Percentiles rank a stretch among this genome's conserved stretches.
Evolutionary conservation across 2,113 vertebrate species (phyloP).

Genomic region (Hiodon tergisus): DNA sequence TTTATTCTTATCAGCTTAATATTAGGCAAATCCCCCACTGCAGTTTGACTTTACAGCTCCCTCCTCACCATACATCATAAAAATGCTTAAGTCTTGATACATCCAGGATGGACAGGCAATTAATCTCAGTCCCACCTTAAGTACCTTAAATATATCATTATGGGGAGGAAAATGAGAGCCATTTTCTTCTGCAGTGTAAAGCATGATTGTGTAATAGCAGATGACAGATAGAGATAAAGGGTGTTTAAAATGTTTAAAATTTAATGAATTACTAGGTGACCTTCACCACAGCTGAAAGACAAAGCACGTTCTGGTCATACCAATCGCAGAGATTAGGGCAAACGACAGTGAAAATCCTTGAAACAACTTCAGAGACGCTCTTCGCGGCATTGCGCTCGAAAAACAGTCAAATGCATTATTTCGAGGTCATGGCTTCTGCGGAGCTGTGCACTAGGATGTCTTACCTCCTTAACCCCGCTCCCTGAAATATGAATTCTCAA

Average conservation of each 20-base stretch:
- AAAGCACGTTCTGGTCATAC: too few species aligned
- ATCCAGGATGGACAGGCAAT: conserved; percentile 42
- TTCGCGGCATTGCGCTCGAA: too few species aligned
- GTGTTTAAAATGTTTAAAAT: conserved; percentile 10
- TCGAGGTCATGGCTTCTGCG: too few species aligned
- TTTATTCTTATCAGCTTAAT: conserved; percentile 41
- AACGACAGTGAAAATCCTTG: too few species aligned
- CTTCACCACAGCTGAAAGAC: too few species aligned
- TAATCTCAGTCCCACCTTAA: conserved; percentile 46
- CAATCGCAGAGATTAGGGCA: too few species aligned
- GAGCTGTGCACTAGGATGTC: too few species aligned
- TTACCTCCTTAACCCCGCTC: too few species aligned
- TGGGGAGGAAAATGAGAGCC: conserved; percentile 32
- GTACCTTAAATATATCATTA: conserved; percentile 51
- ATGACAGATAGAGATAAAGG: conserved; percentile 12
- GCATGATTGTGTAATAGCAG: conserved; percentile 18
- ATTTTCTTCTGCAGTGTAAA: background rate
- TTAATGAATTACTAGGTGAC: background rate
- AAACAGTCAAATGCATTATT: too few species aligned
- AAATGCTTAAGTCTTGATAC: conserved; percentile 53
- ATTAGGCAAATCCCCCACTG: conserved; percentile 4
- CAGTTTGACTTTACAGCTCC: conserved; percentile 13
- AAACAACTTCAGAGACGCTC: too few species aligned
- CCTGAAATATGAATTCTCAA: too few species aligned
- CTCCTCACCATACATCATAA: conserved; percentile 44